Evolutionary conservation across 1,140 invertebrate genomes (phyloP), one percentile per base, ranked within the genome.

Genomic region (Drosophila leontia): DNA sequence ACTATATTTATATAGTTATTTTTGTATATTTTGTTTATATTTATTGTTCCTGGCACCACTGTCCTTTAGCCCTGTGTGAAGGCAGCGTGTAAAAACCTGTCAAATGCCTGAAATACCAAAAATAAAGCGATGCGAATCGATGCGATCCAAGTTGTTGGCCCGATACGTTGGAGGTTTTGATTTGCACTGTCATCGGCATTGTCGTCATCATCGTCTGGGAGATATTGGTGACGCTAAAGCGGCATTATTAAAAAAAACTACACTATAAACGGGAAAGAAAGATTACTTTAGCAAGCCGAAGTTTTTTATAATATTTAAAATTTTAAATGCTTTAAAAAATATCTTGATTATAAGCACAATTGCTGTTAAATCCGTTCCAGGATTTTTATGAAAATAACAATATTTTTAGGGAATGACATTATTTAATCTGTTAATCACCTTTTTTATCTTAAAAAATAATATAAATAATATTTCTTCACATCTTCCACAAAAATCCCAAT

Each of bases 201-300:
- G 32, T 37, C 64, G 45, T 56, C 68, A 29, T 32, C 56, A 47
- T 39, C 23, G 48, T 48, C 57, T 39, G 75, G 78, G 85, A 88
- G 85, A 88, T 88, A 81, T 88, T 90, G 85, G 85, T 90, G 85
- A 90, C 85, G 84, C 50, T 85, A 55, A n/a, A 57, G 56, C 61
- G 57, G 70, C 53, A 44, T 53, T 53, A 50, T 48, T 7, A 13
- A 59, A 78, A 50, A 29, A 48, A 64, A 26, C 1, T 50, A 29
- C 23, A 56, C 47, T 47, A 32, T 11, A 29, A 67, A 34, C 15
- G 19, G 57, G 37, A 68, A 50, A 47, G n/a, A 7, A 19, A 63
- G 13, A 1, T 37, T 13, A n/a, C 3, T 26, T 5, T 4, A 6
- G 8, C 8, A 26, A 57, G 23, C 0, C 23, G 23, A 57, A 57